Evolutionary conservation across 2,888 invertebrate genomes (phyloP), one percentile per base, ranked within the genome.

Genomic region (Philhelius pedissequus): DNA sequence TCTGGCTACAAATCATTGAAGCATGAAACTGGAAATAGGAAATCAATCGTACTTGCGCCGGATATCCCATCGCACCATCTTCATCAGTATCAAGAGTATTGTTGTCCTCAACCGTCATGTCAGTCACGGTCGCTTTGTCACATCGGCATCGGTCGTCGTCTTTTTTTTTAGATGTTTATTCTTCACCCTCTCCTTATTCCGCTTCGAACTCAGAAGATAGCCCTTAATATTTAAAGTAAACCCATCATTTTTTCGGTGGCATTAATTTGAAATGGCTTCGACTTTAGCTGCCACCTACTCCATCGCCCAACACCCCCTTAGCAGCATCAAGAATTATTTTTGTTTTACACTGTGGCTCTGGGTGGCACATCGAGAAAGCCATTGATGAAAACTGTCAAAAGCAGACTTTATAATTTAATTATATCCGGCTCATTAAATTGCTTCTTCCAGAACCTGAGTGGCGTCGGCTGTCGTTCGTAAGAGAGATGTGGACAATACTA

Each of bases 321-420:
- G 54, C 30, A 30, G 54, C 30, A 9, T 30, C 15, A 54, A 54
- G 18, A 18, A 73, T 62, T n/a, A n/a, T n/a, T 64, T 76, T 76
- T 78, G 58, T 38, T 69, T 78, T 73, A 60, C 50, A 73, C 40
- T 62, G 54, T 62, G 15, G 38, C 18, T 27, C 38, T 22, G 38
- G 38, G 30, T 43, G 35, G 15, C 62, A 4, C 13, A 58, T 64
- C 22, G 50, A n/a, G n/a, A 69, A 62, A 79, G 70, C 64, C 74
- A 83, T 74, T 64, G 83, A 76, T 80, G 71, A 32, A 62, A 68
- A 68, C 68, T 84, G 84, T 84, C 84, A 76, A 68, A 62, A 71
- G 80, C 84, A 84, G 84, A 80, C 84, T 80, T 68, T 70, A 75
- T 84, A 84, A 84, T 84, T 84, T 71, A 84, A 84, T 84, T 84